These are phyloP conservation scores for Anas platyrhynchos DNA, from an alignment of 2,113 vertebrate species.

Conservation along the genomic window DNA sequence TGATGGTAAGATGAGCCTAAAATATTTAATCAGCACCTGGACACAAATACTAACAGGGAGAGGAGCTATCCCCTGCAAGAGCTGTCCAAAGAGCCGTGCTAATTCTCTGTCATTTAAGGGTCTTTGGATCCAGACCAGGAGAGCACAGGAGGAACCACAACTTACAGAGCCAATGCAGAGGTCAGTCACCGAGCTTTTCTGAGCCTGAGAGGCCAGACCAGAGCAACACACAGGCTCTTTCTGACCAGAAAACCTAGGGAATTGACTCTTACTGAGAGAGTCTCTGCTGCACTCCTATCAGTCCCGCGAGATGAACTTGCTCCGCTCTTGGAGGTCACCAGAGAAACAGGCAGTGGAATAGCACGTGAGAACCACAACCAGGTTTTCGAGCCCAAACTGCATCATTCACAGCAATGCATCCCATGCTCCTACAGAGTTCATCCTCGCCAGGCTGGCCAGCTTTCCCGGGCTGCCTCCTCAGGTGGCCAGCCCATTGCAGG, in stretches of 20 bases:
- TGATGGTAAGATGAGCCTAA: neutral
- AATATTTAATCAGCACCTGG: constrained; percentile 16
- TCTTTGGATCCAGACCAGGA: neutral
- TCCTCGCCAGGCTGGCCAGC: neutral
- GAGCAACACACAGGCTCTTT: neutral
- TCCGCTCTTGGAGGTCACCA: neutral
- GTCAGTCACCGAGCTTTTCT: neutral
- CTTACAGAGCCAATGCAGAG: neutral
- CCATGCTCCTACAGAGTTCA: neutral
- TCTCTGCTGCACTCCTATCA: neutral
- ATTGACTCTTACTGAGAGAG: neutral
- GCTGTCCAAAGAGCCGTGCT: neutral
- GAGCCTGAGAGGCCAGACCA: neutral
- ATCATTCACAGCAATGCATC: neutral
- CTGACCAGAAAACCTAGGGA: neutral
- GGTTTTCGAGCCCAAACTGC: neutral
- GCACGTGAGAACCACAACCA: rapidly evolving
- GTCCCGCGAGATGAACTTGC: neutral
- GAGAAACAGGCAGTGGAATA: neutral
- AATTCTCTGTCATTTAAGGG: neutral
- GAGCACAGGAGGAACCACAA: neutral
- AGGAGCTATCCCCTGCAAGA: neutral
- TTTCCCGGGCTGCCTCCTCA: neutral
- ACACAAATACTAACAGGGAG: neutral
- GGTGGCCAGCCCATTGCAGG: neutral